Evolutionary conservation across 2,888 invertebrate genomes (phyloP).

Genomic region (Eutolmus rufibarbis): DNA sequence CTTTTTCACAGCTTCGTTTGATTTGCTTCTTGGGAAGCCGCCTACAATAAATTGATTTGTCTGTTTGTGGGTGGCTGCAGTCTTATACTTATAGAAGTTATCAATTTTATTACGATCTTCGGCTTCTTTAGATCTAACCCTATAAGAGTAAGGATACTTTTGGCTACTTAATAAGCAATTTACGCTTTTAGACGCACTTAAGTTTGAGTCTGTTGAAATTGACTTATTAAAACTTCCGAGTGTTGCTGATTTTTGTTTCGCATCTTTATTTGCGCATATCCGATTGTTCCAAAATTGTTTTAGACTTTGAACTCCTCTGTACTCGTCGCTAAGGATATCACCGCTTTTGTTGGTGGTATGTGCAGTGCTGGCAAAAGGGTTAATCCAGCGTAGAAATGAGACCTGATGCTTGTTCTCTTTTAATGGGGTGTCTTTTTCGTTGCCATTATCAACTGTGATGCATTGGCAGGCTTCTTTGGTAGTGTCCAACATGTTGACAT

Average conservation of each 20-base stretch:
- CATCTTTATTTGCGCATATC: conserved; percentile 52
- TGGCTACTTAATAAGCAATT: conserved; percentile 21
- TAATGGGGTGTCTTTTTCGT: neutral
- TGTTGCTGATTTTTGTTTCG: conserved; percentile 50
- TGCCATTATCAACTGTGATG: neutral
- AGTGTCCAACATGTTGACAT: conserved; percentile 21
- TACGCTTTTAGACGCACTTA: conserved; percentile 34
- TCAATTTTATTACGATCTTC: conserved; percentile 54
- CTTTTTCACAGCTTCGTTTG: conserved; percentile 38
- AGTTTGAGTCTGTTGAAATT: neutral
- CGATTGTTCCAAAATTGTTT: conserved; percentile 61
- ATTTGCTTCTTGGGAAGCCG: conserved; percentile 44
- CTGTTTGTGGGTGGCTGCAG: conserved; percentile 52
- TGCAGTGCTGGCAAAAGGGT: conserved; percentile 2
- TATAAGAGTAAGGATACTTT: neutral
- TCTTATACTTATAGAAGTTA: conserved; percentile 63
- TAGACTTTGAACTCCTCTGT: conserved; percentile 59
- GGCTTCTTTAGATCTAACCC: conserved; percentile 33
- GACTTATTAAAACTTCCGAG: conserved; percentile 40
- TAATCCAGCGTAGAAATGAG: conserved; percentile 36
- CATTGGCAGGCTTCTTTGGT: neutral
- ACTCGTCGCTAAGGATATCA: conserved; percentile 50
- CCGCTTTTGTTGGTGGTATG: neutral
- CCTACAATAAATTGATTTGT: neutral
- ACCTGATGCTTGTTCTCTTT: conserved; percentile 26